Evolutionary conservation across 2,797 vertebrate species (phyloP), one percentile per base, ranked within the genome.

Genomic region (Onychomys torridus): DNA sequence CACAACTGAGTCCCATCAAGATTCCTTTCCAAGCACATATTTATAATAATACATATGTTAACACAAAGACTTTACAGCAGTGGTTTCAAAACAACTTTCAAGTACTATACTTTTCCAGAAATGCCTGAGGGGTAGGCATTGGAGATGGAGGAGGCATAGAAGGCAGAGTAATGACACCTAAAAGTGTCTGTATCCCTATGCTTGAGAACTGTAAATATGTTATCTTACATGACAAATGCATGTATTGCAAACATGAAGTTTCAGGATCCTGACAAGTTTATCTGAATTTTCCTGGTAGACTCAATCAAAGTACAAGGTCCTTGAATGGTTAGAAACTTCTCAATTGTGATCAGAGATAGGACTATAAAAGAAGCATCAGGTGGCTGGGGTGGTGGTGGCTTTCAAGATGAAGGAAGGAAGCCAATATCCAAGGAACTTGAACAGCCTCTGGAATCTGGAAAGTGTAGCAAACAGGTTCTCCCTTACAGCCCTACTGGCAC

Each of bases 51-150:
- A 75, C 25, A 69, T 14, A 84, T 25, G 49, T 29, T 49, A 90
- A 83, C 40, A 93, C 3, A 34, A 12, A 12, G 27, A 90, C 32
- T 49, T 92, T 57, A 83, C 34, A 92, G 27, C 14, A 89, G 46
- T 71, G n/a, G 79, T 91, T 97, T 75, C 49, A 75, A 93, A 78
- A 29, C 61, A 23, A 46, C 23, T 79, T 94, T 86, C 61, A 88
- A 94, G 11, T 67, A 32, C 46, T 73, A 83, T 6, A 63, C 78
- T 87, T 93, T 84, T 81, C 90, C 34, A 89, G 65, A 94, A 78
- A 78, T 82, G 52, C 8, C 13, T 52, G 27, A 81, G 37, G 12
- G 37, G 13, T 57, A 73, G 19, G 34, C 40, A 52, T 37, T 8
- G 34, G 52, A 92, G 85, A 91, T n/a, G 6, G 93, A 91, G 1